Percentiles rank a stretch among this genome's conserved stretches.
Evolutionary conservation across 2,888 invertebrate species (phyloP).

Genomic region (Bombylius discolor): DNA sequence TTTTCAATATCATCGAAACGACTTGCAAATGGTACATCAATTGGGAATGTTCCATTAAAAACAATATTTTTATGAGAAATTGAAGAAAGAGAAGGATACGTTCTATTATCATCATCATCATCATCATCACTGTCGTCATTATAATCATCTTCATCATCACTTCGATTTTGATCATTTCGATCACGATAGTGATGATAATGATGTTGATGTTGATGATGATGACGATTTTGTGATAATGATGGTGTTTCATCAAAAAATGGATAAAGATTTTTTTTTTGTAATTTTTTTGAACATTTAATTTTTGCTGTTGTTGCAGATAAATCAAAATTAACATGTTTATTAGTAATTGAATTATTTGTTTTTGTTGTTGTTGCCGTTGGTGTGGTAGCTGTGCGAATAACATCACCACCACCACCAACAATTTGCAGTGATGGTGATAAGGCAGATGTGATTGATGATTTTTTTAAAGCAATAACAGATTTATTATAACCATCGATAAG

Average conservation of each 20-base stretch:
- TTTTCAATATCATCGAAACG: constrained; percentile 19
- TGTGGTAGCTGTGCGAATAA: not conserved
- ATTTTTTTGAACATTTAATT: too few species aligned
- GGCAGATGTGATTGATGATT: not conserved
- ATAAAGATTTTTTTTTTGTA: too few species aligned
- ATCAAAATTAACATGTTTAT: constrained; percentile 11
- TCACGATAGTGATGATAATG: not conserved
- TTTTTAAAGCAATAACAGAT: not conserved
- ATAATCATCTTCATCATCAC: too few species aligned
- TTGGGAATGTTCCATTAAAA: constrained; percentile 78
- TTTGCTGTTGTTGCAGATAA: constrained; percentile 1
- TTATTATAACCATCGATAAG: too few species aligned
- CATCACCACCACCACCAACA: not conserved
- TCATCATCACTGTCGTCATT: not conserved
- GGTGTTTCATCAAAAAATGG: too few species aligned
- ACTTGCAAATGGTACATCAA: constrained; percentile 51
- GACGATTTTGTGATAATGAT: not conserved
- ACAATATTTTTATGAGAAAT: constrained; percentile 40
- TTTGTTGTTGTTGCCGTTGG: not conserved
- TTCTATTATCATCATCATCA: too few species aligned
- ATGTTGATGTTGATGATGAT: not conserved
- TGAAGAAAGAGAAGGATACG: not conserved
- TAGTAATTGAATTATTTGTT: not conserved
- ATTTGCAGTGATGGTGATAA: not conserved
- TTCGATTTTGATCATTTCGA: not conserved